Evolutionary conservation across 1,140 invertebrate genomes (phyloP), one percentile per base, ranked within the genome.

Genomic region (Phymastichus coffea): DNA sequence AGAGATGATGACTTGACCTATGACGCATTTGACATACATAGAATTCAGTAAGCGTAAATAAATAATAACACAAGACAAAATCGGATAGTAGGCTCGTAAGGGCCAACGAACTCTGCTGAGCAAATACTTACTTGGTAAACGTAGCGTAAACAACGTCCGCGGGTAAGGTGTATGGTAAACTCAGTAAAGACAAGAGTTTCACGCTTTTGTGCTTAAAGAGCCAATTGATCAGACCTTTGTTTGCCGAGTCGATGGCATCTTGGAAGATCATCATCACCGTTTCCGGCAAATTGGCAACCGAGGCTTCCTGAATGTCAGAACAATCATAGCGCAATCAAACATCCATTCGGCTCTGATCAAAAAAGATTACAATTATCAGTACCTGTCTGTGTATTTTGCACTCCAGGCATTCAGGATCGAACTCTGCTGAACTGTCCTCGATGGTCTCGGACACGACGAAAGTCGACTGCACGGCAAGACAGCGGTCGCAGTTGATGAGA

Each of bases 161-260:
- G 8, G 94, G 92, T 43, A 96, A 77, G 26, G 89, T 86, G 67
- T 90, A 95, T 0, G 94, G 94, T 28, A 95, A 78, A 51, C 88
- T 88, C 12, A 96, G 77, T 3, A 93, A 74, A 0, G 90, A 90
- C 1, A 94, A 74, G 30, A 93, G 75, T 65, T 91, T 88, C 74
- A 95, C 86, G 26, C 90, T 88, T 61, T 85, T 82, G 66, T 92
- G 88, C 66, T 90, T 88, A 72, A 94, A 93, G 20, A 97, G 75
- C 91, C 93, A 95, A 77, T 94, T 95, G 26, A 94, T 82, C 25
- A 97, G 72, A 14, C 93, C 93, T 73, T 90, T 92, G 73, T 97
- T 96, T 0, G 93, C 92, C 1, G 91, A 87, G 67, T 94, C 91
- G 63, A 94, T 94, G 1, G 93, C 93, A 70, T 94, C 90, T 84